Percentiles rank a stretch among this genome's conserved stretches.
Conservation (phyloP, 2,888 invertebrate species). For the Polyommatus icarus region DNA sequence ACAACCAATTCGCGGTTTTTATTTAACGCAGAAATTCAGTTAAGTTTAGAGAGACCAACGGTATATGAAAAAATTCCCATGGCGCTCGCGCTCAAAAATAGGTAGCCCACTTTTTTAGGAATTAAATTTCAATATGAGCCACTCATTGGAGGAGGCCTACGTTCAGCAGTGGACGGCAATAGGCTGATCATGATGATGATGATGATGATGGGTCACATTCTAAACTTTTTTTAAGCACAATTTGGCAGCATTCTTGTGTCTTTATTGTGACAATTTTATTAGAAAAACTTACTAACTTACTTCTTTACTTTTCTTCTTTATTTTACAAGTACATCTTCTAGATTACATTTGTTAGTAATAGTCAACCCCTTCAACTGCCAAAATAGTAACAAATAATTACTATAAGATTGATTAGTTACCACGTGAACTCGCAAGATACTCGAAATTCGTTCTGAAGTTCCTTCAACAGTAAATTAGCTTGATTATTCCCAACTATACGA, state of each 20-base stretch:
- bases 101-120: not conserved
- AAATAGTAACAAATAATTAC: not conserved
- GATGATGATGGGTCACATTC: not conserved
- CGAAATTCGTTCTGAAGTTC: slow-evolving; percentile 14
- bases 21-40: not conserved
- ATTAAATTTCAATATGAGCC: not conserved
- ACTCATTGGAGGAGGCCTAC: too few relatives aligned
- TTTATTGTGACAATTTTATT: too few relatives aligned
- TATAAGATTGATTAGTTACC: not conserved
- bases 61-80: not conserved
- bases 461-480: slow-evolving; percentile 10
- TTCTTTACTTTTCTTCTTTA: not conserved
- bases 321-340: too few relatives aligned
- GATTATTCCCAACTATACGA: slow-evolving; percentile 21
- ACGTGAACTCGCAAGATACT: not conserved
- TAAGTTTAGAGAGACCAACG: not conserved
- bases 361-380: not conserved
- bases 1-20: not conserved
- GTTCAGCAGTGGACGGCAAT: too few relatives aligned
- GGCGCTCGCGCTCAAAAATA: not conserved
- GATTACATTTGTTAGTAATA: not conserved
- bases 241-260: not conserved
- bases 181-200: too few relatives aligned
- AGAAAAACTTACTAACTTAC: not conserved
- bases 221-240: not conserved